Evolutionary conservation across 1,140 invertebrate species (phyloP).

Genomic region (Dryas iulia): DNA sequence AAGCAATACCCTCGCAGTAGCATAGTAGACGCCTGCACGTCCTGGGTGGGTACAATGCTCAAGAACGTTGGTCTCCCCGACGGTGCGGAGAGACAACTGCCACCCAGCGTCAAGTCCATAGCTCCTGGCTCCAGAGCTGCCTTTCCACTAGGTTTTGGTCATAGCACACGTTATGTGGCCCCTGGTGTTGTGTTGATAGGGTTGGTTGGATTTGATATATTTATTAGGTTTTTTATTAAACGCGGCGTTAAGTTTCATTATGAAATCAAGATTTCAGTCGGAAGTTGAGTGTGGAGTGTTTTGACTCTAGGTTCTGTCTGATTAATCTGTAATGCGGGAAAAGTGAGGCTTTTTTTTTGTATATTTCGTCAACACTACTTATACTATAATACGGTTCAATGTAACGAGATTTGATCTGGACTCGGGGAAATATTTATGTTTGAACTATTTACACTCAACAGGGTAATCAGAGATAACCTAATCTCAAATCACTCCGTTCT

Average conservation of each 20-base stretch:
- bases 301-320: too few species aligned
- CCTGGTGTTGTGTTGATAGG: conserved; percentile 56
- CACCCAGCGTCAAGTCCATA: conserved; percentile 87
- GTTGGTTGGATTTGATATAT: conserved; percentile 27
- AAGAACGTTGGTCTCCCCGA: conserved; percentile 70
- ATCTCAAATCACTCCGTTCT: background rate
- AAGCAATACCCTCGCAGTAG: conserved; percentile 83
- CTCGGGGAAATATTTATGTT: too few species aligned
- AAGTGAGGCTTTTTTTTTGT: too few species aligned
- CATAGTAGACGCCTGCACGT: conserved; percentile 81
- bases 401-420: too few species aligned
- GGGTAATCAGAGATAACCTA: background rate
- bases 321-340: too few species aligned
- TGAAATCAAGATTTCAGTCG: too few species aligned
- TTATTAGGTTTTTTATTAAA: too few species aligned
- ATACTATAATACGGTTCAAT: too few species aligned
- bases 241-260: too few species aligned
- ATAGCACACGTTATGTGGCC: conserved; percentile 91
- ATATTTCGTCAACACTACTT: too few species aligned
- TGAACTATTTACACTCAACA: background rate
- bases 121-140: conserved; percentile 86
- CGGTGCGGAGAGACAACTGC: conserved; percentile 84
- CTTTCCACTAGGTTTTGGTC: conserved; percentile 96
- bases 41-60: conserved; percentile 78
- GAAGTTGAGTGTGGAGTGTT: too few species aligned